Evolutionary conservation across 2,888 invertebrate species (phyloP), one percentile per base, ranked within the genome.

Genomic region (Empis stercorea): DNA sequence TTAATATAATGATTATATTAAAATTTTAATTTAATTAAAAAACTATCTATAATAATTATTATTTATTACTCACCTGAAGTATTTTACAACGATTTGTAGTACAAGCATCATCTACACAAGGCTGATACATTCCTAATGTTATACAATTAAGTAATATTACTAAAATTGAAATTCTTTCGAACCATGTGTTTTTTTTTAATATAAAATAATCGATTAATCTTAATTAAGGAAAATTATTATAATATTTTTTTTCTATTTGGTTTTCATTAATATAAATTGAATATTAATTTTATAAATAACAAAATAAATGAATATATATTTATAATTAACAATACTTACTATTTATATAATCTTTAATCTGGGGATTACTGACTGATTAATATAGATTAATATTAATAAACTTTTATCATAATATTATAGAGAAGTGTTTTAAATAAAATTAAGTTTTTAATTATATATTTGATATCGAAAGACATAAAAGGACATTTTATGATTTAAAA

Each of bases 51-150:
- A n/a, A n/a, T n/a, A n/a, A n/a, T n/a, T n/a, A 38, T 36, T 37
- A 39, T 32, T 23, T 40, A 48, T n/a, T n/a, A 64, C 73, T 76
- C 70, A 92, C 92, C 84, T 92, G 88, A 64, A 92, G 73, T 69
- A 92, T 87, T 72, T 87, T 84, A 73, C 92, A 92, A 63, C 91
- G 78, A 71, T 85, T 87, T 58, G 86, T 84, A 53, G 81, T 74
- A 70, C 99, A 99, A 59, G 82, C 78, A 62, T 92, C 89, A 70
- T 94, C 96, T 61, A 89, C 87, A 71, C 99, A 99, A 20, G 99
- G 99, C 72, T 96, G 92, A 73, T 97, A 99, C 97, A 99, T 97
- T 52, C 99, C 99, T 62, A 99, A 77, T 13, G 99, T 99, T 57
- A 99, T 78, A 75, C 99, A 99, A 77, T 99, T 99, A 64, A 99